Evolutionary conservation across 2,113 vertebrate species (phyloP), one percentile per base, ranked within the genome.

Genomic region (Lampris incognitus): DNA sequence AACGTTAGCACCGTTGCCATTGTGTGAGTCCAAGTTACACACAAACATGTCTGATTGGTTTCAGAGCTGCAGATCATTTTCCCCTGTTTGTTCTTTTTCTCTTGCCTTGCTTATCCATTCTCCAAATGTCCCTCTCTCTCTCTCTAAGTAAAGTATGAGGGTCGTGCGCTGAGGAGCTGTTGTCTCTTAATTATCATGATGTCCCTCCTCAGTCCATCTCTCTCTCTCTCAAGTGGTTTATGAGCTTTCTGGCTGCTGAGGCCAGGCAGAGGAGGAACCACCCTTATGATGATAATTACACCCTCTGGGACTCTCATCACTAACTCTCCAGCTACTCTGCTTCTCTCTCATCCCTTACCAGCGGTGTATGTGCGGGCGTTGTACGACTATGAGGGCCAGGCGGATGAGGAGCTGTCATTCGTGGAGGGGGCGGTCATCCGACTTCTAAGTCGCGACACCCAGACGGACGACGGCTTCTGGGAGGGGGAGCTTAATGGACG

Each of bases 391-490:
- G 96, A 98, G 81, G 97, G 97, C 69, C 98, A 99, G 93, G 98
- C 98, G 0, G 97, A 95, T 0, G 98, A 99, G 0, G 98, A 99
- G 81, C 93, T 99, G 38, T 96, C 98, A 58, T 99, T 99, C 87
- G 94, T 95, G 0, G 98, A 99, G 83, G 98, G 98, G 63, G 97
- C 98, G 0, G 95, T 99, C 87, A 97, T 99, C 80, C 97, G 97
- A 37, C 97, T 99, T 85, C 74, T 99, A 85, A 97, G 95, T 93
- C 97, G 98, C 65, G 96, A 99, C 79, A 98, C 97, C 71, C 97
- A 98, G 83, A 97, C 97, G 0, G 98, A 99, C 0, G 98, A 99
- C 11, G 98, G 98, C 11, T 99, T 99, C 89, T 99, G 98, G 98
- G 97, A 99, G 86, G 98, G 98, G 0, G 98, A 99, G 79, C 97